These are phyloP conservation scores for Drosophila formosana DNA, from an alignment of 2,888 invertebrate genomes.

Conservation along the genomic window DNA sequence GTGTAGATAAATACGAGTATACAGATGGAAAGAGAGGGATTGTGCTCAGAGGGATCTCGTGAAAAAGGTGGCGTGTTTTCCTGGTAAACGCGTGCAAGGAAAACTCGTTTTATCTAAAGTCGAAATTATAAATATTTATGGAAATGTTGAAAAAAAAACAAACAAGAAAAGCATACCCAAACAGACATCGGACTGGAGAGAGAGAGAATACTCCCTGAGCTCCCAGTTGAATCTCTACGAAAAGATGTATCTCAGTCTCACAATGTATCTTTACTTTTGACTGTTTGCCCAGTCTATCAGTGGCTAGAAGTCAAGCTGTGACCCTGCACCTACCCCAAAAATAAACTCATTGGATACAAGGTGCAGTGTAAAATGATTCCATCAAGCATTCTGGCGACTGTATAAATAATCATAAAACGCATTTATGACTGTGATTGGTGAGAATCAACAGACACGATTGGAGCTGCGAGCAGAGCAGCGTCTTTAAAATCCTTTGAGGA, in stretches of 20 bases:
- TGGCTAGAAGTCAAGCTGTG: conserved; percentile 37
- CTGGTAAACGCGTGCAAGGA: conserved; percentile 73
- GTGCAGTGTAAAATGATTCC: conserved; percentile 46
- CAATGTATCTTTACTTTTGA: conserved; percentile 28
- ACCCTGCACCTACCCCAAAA: conserved; percentile 55
- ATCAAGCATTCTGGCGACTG: conserved; percentile 43
- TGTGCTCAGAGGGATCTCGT: conserved; percentile 6
- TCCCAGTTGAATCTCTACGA: conserved; percentile 23
- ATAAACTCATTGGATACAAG: conserved; percentile 53
- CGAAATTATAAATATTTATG: conserved; percentile 71
- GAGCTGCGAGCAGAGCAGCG: conserved; percentile 25
- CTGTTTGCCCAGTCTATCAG: conserved; percentile 54
- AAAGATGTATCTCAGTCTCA: conserved; percentile 25
- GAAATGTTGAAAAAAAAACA: conserved; percentile 55
- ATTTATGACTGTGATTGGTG: conserved; percentile 76
- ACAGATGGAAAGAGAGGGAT: conserved; percentile 6
- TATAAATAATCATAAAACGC: conserved; percentile 73
- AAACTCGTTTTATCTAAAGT: conserved; percentile 65
- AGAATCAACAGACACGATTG: conserved; percentile 57
- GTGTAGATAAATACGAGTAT: conserved; percentile 28
- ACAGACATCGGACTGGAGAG: conserved; percentile 47
- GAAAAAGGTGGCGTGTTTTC: conserved; percentile 49
- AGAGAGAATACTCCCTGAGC: conserved; percentile 18
- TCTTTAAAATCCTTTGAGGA: conserved; percentile 53
- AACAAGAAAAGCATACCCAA: conserved; percentile 44